A percentile compares a stretch with the other conserved stretches of the same genome.
Conservation (phyloP, 2,888 invertebrate species). For the Plemyria rubiginata region DNA sequence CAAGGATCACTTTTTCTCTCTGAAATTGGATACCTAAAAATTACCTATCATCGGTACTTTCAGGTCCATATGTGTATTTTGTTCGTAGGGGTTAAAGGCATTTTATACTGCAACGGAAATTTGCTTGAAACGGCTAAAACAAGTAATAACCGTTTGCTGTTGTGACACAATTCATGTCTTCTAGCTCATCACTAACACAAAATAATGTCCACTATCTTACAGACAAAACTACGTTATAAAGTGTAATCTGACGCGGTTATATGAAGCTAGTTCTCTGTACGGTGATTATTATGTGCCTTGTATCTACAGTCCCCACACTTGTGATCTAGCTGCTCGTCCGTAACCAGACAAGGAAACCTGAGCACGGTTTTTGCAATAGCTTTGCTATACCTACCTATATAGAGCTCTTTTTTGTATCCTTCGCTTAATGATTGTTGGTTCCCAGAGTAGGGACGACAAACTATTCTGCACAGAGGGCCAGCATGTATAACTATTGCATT, state of each 20-base stretch:
- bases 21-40: too few species aligned
- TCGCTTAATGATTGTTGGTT: constrained; percentile 8
- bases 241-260: not conserved
- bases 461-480: not conserved
- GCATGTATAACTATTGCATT: not conserved
- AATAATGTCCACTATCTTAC: not conserved
- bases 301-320: constrained; percentile 40
- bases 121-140: too few species aligned
- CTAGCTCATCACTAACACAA: too few species aligned
- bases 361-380: constrained; percentile 34
- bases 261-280: constrained; percentile 5
- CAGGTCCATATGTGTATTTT: too few species aligned
- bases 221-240: not conserved
- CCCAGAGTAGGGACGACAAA: not conserved
- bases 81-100: too few species aligned
- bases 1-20: too few species aligned
- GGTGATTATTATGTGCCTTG: constrained; percentile 7
- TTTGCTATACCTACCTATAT: constrained; percentile 31
- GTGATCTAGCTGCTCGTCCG: constrained; percentile 46
- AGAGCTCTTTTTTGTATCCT: constrained; percentile 13
- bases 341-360: constrained; percentile 46
- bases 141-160: too few species aligned
- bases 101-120: too few species aligned
- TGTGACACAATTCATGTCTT: too few species aligned
- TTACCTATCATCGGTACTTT: too few species aligned